Evolutionary conservation across 64 coral and sea anemone species (phyloP).

Genomic region (Stichodactyla mertensii): DNA sequence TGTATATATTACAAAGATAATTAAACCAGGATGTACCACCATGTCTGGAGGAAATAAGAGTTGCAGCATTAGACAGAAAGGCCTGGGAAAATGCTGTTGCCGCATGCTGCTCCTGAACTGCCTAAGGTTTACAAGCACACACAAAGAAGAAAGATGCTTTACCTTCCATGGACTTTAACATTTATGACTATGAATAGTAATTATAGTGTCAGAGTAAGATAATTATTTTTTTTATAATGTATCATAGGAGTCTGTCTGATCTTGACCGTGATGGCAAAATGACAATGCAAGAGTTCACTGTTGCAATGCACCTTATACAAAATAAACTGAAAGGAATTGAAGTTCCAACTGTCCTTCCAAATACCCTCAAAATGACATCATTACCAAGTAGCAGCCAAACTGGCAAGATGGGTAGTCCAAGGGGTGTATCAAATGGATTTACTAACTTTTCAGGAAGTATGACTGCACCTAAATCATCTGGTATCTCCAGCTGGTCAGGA

Average conservation of each 20-base stretch:
- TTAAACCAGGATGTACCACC: too few species aligned
- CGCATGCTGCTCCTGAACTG: too few species aligned
- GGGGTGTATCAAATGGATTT: constrained; percentile 62
- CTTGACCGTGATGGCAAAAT: constrained; percentile 91
- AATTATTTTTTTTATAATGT: neutral
- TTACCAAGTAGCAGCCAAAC: neutral
- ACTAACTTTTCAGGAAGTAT: constrained; percentile 40
- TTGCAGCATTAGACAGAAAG: too few species aligned
- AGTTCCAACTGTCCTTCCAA: constrained; percentile 67
- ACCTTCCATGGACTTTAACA: too few species aligned
- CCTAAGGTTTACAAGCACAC: too few species aligned
- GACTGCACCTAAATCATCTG: constrained; percentile 46
- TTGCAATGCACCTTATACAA: constrained; percentile 92
- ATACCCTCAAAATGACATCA: constrained; percentile 85
- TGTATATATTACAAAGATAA: too few species aligned
- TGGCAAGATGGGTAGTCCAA: neutral
- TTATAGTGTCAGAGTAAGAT: neutral
- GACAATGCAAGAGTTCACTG: constrained; percentile 97
- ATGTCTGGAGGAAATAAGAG: too few species aligned
- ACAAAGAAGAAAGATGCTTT: too few species aligned
- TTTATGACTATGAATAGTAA: too few species aligned
- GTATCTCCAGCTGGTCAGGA: constrained; percentile 84
- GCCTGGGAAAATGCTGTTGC: too few species aligned
- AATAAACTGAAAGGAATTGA: constrained; percentile 68
- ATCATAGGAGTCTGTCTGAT: constrained; percentile 82